These are phyloP conservation scores for Zygothrica quintamaculata DNA, from an alignment of 2,888 invertebrate species.

Conservation along the genomic window DNA sequence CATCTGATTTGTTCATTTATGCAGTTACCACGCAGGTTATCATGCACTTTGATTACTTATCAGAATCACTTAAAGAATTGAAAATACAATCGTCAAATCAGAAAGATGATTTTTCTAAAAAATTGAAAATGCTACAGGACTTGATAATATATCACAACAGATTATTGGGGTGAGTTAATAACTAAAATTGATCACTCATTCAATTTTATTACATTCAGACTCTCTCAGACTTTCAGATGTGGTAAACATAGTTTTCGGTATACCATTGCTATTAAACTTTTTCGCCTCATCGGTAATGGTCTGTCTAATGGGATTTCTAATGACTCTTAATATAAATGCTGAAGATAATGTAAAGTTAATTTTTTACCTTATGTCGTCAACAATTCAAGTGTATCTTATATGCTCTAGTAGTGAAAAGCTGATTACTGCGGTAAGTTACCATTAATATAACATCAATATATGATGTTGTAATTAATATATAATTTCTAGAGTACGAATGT, in stretches of 20 bases:
- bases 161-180: constrained; percentile 25
- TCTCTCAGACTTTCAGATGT: constrained; percentile 40
- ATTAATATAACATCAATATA: too few species aligned
- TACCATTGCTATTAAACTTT: constrained; percentile 71
- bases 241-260: constrained; percentile 63
- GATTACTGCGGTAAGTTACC: constrained; percentile 36
- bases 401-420: constrained; percentile 41
- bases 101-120: constrained; percentile 2
- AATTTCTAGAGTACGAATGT: constrained; percentile 59
- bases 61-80: constrained; percentile 19
- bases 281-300: constrained; percentile 67
- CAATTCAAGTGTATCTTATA: constrained; percentile 44
- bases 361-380: constrained; percentile 57
- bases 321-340: constrained; percentile 56
- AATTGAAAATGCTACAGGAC: constrained; percentile 14
- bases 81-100: neutral
- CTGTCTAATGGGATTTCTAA: constrained; percentile 55
- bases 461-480: neutral
- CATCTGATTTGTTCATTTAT: constrained; percentile 71
- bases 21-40: constrained; percentile 65
- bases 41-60: constrained; percentile 76
- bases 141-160: constrained; percentile 46
- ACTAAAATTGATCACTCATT: accelerated
- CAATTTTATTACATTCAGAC: neutral
- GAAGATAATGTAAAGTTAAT: constrained; percentile 56